Percentiles rank a stretch among this genome's conserved stretches.
phyloP scores from a whole-genome alignment of 2,797 vertebrate genomes.

The Bovichtus variegatus region DNA sequence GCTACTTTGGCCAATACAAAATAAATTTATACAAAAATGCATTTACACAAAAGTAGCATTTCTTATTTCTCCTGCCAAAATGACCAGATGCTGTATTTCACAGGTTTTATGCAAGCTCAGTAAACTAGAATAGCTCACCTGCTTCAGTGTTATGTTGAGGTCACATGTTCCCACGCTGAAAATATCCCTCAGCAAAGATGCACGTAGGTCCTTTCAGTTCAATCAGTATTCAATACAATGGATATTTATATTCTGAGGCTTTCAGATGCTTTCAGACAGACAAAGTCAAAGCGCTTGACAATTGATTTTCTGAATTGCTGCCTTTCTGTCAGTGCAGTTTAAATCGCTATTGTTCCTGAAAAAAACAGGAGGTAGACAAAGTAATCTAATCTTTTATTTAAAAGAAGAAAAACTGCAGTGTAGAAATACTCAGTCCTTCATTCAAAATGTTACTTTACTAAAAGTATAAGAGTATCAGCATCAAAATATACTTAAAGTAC shows the following conservation, averaged over 20 bases:
- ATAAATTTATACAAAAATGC: neutral
- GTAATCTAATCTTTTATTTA: too few relatives aligned
- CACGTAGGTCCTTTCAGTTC: neutral
- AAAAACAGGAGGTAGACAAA: too few relatives aligned
- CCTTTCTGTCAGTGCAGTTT: too few relatives aligned
- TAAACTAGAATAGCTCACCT: conserved; percentile 41
- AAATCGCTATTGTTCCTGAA: too few relatives aligned
- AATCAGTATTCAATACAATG: neutral
- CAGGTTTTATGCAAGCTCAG: conserved; percentile 49
- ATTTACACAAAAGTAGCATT: neutral
- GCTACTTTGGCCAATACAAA: neutral
- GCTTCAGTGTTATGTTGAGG: conserved; percentile 11
- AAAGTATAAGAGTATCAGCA: too few relatives aligned
- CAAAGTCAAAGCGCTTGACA: neutral
- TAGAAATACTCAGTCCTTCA: too few relatives aligned
- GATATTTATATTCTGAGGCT: neutral
- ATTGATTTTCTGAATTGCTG: too few relatives aligned
- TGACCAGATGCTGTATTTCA: conserved; percentile 71
- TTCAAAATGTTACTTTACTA: too few relatives aligned
- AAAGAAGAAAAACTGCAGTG: too few relatives aligned
- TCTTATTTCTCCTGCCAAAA: conserved; percentile 8
- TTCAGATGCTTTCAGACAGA: neutral
- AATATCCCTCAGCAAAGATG: neutral
- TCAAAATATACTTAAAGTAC: too few relatives aligned
- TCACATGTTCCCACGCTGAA: conserved; percentile 17